Conservation (phyloP, 2,888 invertebrate genomes). For the Strigamia transsilvanica region DNA sequence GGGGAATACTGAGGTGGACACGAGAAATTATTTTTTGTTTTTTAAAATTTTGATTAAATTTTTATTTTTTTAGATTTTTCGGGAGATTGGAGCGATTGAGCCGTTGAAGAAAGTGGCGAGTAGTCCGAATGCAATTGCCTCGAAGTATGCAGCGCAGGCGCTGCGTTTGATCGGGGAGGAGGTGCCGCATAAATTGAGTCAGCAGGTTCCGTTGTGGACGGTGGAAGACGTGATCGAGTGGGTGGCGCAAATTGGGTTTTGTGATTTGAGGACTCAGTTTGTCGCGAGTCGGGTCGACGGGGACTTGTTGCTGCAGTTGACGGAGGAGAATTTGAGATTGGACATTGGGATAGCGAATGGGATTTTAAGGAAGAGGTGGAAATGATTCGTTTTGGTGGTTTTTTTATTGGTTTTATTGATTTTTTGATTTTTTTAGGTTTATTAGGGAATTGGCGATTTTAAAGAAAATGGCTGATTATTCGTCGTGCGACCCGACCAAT, state of each 20-base stretch:
- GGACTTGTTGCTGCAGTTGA: slow-evolving; percentile 89
- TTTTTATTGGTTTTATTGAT: background rate
- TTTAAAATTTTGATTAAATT: slow-evolving; percentile 16
- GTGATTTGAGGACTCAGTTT: slow-evolving; percentile 83
- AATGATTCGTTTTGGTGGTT: background rate
- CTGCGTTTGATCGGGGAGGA: slow-evolving; percentile 92
- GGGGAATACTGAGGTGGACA: slow-evolving; percentile 75
- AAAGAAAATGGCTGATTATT: slow-evolving; percentile 96
- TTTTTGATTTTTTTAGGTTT: slow-evolving; percentile 71
- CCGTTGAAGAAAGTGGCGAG: slow-evolving; percentile 95
- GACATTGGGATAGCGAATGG: slow-evolving; percentile 94
- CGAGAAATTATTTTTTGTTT: background rate
- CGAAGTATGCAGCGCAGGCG: slow-evolving; percentile 94
- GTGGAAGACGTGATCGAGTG: slow-evolving; percentile 96
- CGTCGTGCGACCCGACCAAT: slow-evolving; percentile 90
- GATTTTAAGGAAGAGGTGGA: slow-evolving; percentile 84
- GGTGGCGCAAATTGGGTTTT: slow-evolving; percentile 91
- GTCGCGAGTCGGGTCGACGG: slow-evolving; percentile 94
- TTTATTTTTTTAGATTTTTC: slow-evolving; percentile 72
- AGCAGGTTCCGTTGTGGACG: slow-evolving; percentile 98
- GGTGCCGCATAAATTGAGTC: slow-evolving; percentile 96
- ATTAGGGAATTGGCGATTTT: slow-evolving; percentile 89
- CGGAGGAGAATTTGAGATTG: slow-evolving; percentile 88
- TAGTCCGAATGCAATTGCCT: slow-evolving; percentile 96
- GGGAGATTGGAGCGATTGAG: slow-evolving; percentile 93